These are phyloP conservation scores for Syritta pipiens DNA, from an alignment of 2,888 invertebrate species.

Conservation along the genomic window DNA sequence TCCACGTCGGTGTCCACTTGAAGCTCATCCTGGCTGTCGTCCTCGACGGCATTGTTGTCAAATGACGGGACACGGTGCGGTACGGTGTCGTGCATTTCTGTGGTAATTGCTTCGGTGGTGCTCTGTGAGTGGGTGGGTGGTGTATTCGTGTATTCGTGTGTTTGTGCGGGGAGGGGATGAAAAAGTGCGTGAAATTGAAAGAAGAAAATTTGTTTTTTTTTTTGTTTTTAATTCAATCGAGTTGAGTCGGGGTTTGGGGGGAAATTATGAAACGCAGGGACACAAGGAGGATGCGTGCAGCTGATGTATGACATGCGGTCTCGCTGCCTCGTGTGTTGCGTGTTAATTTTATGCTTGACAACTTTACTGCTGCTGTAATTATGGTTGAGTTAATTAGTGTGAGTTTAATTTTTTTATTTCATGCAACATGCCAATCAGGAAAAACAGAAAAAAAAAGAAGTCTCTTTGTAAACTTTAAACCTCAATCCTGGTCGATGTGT, in stretches of 20 bases:
- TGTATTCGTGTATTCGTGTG: not conserved
- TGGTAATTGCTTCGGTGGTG: slow-evolving; percentile 61
- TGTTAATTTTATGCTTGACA: slow-evolving; percentile 64
- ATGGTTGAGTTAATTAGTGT: slow-evolving; percentile 54
- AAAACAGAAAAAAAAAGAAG: slow-evolving; percentile 14
- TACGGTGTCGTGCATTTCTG: slow-evolving; percentile 59
- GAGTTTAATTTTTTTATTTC: slow-evolving; percentile 2
- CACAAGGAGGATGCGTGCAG: slow-evolving; percentile 21
- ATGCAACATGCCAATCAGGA: slow-evolving; percentile 50
- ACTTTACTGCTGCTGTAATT: slow-evolving; percentile 54
- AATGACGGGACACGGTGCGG: slow-evolving; percentile 38
- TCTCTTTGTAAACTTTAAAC: not conserved
- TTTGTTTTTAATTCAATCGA: slow-evolving; percentile 26
- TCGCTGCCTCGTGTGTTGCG: slow-evolving; percentile 38
- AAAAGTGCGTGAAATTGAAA: slow-evolving; percentile 65
- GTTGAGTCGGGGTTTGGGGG: too few relatives aligned
- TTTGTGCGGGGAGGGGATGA: slow-evolving; percentile 15
- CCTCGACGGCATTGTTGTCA: slow-evolving; percentile 52
- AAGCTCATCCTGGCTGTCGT: slow-evolving; percentile 51
- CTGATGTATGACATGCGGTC: slow-evolving; percentile 49
- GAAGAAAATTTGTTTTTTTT: slow-evolving; percentile 40
- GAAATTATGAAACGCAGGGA: slow-evolving; percentile 2
- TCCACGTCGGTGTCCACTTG: slow-evolving; percentile 54
- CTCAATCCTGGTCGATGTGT: slow-evolving; percentile 7
- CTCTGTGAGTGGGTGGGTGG: slow-evolving; percentile 30